Evolutionary conservation across 2,113 vertebrate species (phyloP).

Genomic region (Cephalopholis sonnerati): DNA sequence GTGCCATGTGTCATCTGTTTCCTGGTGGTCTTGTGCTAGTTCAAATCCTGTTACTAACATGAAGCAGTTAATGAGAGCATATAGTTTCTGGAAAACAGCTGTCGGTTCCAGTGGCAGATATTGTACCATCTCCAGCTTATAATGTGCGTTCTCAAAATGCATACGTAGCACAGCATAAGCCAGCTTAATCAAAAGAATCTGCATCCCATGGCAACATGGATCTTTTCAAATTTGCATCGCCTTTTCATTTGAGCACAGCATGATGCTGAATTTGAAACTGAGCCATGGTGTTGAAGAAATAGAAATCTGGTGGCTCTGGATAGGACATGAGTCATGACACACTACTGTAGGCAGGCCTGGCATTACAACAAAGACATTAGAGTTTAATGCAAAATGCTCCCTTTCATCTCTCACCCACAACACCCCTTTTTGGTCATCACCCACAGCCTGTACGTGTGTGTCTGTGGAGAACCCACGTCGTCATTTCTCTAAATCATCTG

Average conservation of each 20-base stretch:
- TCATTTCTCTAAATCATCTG: conserved; percentile 36
- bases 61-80: conserved; percentile 24
- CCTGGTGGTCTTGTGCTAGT: not conserved
- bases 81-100: conserved; percentile 35
- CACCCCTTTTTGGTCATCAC: conserved; percentile 51
- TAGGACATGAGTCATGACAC: conserved; percentile 74
- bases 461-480: conserved; percentile 13
- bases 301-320: conserved; percentile 45
- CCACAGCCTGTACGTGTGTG: conserved; percentile 37
- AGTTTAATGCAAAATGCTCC: conserved; percentile 43
- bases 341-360: conserved; percentile 68
- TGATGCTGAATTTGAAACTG: conserved; percentile 23
- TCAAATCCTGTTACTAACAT: conserved; percentile 2
- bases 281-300: conserved; percentile 37
- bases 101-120: not conserved
- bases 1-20: not conserved
- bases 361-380: conserved; percentile 65
- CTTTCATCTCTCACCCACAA: conserved; percentile 72
- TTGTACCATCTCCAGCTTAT: conserved; percentile 2
- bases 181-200: conserved; percentile 43
- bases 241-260: conserved; percentile 19
- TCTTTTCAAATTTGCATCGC: conserved; percentile 32
- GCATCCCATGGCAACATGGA: conserved; percentile 43
- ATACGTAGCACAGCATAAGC: not conserved
- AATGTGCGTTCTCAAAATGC: conserved; percentile 13